Evolutionary conservation across 2,113 vertebrate genomes (phyloP).

Genomic region (Ctenodactylus gundi): DNA sequence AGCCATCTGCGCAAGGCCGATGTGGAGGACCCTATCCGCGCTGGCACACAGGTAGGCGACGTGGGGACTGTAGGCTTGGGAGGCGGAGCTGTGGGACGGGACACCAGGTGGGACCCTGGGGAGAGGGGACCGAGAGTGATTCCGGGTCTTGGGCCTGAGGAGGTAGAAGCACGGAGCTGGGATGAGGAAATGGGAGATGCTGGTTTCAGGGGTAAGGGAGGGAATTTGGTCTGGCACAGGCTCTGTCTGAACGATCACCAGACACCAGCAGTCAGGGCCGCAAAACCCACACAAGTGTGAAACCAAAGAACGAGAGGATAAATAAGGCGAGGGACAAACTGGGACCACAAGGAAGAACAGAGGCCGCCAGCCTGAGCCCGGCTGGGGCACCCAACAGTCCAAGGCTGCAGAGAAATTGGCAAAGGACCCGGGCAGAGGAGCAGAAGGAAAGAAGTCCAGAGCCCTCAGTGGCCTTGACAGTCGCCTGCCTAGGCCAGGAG

Average conservation of each 20-base stretch:
- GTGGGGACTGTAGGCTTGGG: neutral
- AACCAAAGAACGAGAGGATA: neutral
- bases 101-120: neutral
- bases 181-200: neutral
- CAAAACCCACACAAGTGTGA: neutral
- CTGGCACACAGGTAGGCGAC: neutral
- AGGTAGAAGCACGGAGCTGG: neutral
- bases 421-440: neutral
- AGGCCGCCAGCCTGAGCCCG: neutral
- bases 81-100: neutral
- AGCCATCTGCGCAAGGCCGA: neutral
- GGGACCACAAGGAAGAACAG: neutral
- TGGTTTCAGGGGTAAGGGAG: neutral
- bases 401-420: neutral
- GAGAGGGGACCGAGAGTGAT: neutral
- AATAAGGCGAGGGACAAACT: accelerated
- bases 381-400: neutral
- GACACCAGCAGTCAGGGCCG: neutral
- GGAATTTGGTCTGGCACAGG: accelerated
- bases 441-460: neutral
- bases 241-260: neutral
- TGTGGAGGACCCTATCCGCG: neutral
- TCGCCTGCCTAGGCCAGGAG: too few species aligned
- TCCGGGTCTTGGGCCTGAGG: neutral
- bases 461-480: accelerated